Base-by-base conservation (phyloP, 2,797 vertebrate species). In the Malurus leucopterus region DNA sequence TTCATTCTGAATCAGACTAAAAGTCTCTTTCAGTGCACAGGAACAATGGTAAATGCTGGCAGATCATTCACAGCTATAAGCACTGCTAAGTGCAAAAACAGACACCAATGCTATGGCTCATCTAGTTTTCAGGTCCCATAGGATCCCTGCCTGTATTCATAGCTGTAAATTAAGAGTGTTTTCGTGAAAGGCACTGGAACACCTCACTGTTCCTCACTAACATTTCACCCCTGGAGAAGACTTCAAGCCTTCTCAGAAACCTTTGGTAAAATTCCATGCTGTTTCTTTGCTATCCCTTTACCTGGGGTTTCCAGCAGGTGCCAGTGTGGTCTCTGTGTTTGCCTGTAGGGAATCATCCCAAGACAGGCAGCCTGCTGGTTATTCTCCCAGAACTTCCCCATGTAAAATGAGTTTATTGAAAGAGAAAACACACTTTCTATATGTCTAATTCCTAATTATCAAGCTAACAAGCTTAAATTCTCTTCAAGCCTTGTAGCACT, bases 21-120 rank as follows among this genome's bases (percentile, higher is more conserved):
- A 82, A 68, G 71, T 50, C 53, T 84, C 43, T 90, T 86, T 90
- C 15, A 17, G 64, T 63, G 75, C 41, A 61, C 9, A 11, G 69
- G 72, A 93, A 36, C 86, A 90, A 50, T 50, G 78, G 78, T 63
- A 64, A 69, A 63, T 90, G 72, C 61, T 93, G 87, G 65, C 88
- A 83, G 65, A 57, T 62, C 38, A 34, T 55, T 55, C 22, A 32
- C 32, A 47, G 69, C 46, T 77, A 0, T 67, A 83, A 78, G 38
- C n/a, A 27, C 40, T n/a, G 38, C 65, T 67, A 67, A 85, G 34
- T 73, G 73, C 29, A 87, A 91, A 89, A 76, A 16, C 78, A 90
- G 69, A 64, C n/a, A 23, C 27, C 8, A 13, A 1, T 63, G 38
- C n/a, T 70, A 53, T 73, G 68, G 49, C 34, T 73, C 44, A 34